phyloP scores from a whole-genome alignment of 2,113 vertebrate species.

The Oceanites oceanicus region DNA sequence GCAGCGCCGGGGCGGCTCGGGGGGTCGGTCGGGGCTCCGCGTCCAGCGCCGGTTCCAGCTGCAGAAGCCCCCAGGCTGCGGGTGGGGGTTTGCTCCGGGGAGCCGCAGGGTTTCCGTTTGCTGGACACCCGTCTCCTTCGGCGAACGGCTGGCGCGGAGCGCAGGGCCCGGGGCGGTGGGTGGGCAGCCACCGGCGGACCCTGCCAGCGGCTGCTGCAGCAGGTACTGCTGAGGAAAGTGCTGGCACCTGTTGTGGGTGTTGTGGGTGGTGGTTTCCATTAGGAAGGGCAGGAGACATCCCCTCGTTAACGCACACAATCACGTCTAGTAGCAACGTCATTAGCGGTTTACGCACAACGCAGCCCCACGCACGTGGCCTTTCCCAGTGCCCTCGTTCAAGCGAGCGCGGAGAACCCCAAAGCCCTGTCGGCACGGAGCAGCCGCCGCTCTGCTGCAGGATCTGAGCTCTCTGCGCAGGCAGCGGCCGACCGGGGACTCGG shows the following conservation, averaged over 20 bases:
- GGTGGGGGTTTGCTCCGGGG: neutral
- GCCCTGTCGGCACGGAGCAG: accelerated
- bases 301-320: too few species aligned
- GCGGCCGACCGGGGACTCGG: accelerated
- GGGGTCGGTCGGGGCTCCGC: neutral
- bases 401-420: accelerated
- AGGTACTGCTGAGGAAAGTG: accelerated
- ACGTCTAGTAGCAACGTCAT: accelerated
- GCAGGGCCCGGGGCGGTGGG: neutral
- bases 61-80: neutral
- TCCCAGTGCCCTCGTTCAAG: neutral
- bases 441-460: neutral
- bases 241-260: neutral
- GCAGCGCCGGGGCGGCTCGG: neutral
- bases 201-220: neutral
- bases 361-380: accelerated
- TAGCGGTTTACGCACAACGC: accelerated
- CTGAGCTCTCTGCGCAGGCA: neutral
- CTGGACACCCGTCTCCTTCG: neutral
- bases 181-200: too few species aligned
- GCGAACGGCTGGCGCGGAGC: accelerated
- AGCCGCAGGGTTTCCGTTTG: neutral
- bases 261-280: accelerated
- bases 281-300: neutral
- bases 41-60: neutral